phyloP scores from a whole-genome alignment of 2,113 vertebrate genomes.

The Emydura subglobosa region DNA sequence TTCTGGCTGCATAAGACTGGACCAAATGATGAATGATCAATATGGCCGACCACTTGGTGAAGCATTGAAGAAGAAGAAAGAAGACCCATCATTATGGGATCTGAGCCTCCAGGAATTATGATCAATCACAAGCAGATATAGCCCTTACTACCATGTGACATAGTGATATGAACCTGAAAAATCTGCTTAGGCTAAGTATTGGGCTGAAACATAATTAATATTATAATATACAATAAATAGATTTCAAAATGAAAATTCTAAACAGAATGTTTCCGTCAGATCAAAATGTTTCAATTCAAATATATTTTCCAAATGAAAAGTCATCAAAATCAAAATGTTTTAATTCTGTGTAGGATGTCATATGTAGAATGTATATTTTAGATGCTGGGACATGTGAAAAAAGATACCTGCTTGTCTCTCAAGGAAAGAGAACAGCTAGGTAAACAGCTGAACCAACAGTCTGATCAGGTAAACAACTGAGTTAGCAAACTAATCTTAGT shows the following conservation, averaged over 20 bases:
- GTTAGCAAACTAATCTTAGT: no score
- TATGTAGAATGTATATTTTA: no score
- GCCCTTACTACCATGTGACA: neutral
- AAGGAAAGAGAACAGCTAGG: no score
- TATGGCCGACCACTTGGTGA: no score
- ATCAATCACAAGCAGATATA: neutral
- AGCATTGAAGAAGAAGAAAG: no score
- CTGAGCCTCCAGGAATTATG: neutral
- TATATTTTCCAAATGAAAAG: constrained; percentile 36
- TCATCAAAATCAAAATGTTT: constrained; percentile 43
- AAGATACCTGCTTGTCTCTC: no score
- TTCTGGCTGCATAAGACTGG: no score
- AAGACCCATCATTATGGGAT: neutral
- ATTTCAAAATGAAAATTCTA: constrained; percentile 47
- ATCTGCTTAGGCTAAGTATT: neutral
- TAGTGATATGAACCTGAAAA: neutral
- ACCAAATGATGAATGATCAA: no score
- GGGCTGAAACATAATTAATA: neutral
- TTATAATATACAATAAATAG: neutral
- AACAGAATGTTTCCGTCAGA: constrained; percentile 43
- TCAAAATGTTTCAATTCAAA: constrained; percentile 41
- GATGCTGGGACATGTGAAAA: no score
- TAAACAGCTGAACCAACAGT: no score
- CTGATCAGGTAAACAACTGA: no score
- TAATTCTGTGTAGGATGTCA: no score